Conservation (phyloP, 2,113 vertebrate genomes). For the Galemys pyrenaicus region DNA sequence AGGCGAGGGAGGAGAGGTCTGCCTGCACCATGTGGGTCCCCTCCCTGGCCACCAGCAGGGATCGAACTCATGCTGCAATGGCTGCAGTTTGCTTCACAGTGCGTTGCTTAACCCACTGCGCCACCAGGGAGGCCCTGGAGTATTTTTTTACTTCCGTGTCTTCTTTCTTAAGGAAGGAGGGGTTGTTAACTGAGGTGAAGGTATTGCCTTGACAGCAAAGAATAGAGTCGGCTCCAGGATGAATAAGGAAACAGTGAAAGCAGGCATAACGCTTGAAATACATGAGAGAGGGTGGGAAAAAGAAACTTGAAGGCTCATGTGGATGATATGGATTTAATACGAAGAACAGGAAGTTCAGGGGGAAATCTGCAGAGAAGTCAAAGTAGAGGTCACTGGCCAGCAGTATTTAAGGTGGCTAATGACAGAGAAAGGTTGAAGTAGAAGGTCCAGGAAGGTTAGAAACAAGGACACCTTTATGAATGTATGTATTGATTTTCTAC, state of each 20-base stretch:
- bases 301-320: neutral
- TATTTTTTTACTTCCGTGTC: neutral
- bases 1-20: too few relatives aligned
- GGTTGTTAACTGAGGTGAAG: neutral
- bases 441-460: neutral
- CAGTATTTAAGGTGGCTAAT: neutral
- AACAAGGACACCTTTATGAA: neutral
- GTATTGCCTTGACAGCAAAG: neutral
- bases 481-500: neutral
- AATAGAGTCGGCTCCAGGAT: neutral
- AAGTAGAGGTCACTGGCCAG: neutral
- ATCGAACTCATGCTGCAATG: too few relatives aligned
- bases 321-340: neutral
- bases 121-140: too few relatives aligned
- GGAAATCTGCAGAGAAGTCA: neutral
- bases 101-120: too few relatives aligned
- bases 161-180: neutral
- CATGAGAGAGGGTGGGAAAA: neutral
- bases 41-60: too few relatives aligned
- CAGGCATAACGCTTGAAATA: neutral
- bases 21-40: too few relatives aligned
- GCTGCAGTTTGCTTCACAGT: too few relatives aligned
- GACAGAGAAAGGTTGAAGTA: neutral
- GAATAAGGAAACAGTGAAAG: neutral
- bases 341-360: neutral